Conservation (phyloP, 2,888 invertebrate genomes). For the Helicoverpa assulta region DNA sequence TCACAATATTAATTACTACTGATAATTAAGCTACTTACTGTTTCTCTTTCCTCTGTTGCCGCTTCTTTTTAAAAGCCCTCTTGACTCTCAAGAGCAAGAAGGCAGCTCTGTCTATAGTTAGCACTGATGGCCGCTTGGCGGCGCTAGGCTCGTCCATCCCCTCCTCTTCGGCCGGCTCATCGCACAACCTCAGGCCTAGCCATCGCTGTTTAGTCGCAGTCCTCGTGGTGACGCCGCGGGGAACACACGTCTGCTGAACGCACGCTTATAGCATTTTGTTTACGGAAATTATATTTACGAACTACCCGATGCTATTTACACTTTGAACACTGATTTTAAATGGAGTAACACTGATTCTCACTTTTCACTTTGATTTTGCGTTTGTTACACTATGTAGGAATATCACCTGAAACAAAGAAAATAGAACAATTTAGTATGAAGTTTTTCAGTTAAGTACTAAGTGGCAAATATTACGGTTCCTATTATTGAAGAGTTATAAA, state of each 20-base stretch:
- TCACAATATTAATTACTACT: too few relatives aligned
- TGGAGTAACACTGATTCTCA: slow-evolving; percentile 25
- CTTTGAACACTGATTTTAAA: slow-evolving; percentile 36
- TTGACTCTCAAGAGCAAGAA: slow-evolving; percentile 96
- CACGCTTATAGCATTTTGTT: slow-evolving; percentile 51
- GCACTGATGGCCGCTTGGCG: slow-evolving; percentile 91
- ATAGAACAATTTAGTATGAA: background rate
- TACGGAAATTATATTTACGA: background rate
- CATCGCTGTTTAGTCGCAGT: slow-evolving; percentile 86
- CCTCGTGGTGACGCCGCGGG: slow-evolving; percentile 75
- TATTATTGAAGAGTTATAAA: too few relatives aligned
- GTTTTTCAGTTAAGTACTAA: background rate
- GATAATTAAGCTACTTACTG: slow-evolving; percentile 90
- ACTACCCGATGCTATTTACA: slow-evolving; percentile 16
- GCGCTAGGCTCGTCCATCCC: slow-evolving; percentile 86
- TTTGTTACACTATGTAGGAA: slow-evolving; percentile 1
- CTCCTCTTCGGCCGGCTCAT: slow-evolving; percentile 84
- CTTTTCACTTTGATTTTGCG: slow-evolving; percentile 18
- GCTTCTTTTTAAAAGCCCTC: slow-evolving; percentile 97
- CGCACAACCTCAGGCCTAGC: slow-evolving; percentile 90
- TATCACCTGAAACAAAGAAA: slow-evolving; percentile 58
- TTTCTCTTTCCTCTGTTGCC: slow-evolving; percentile 96
- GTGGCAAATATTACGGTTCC: background rate
- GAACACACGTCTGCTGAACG: slow-evolving; percentile 62
- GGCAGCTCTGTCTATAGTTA: slow-evolving; percentile 97